Base-by-base conservation (phyloP, 2,888 invertebrate genomes). In the Shargacucullia verbasci region DNA sequence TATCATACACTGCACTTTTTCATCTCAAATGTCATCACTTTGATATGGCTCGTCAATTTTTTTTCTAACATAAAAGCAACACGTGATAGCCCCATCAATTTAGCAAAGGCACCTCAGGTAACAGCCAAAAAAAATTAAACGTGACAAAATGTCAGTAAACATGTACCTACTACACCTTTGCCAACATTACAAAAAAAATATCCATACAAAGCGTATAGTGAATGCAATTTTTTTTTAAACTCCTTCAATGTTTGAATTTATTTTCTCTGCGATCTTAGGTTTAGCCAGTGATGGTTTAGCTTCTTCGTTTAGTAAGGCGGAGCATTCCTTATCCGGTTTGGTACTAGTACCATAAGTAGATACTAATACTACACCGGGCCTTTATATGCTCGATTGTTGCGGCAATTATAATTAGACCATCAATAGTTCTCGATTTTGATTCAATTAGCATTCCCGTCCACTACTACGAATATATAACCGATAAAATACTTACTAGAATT, bases 61-160 rank as follows among this genome's bases (percentile, higher is more conserved):
- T 85, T 84, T 83, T 82, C 79, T 70, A 49, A 53, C 74, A 83
- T 86, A 88, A 87, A 80, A 66, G 79, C 75, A 70, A 83, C 74
- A 78, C 79, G 80, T 78, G 87, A 86, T 85, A 81, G 84, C 84
- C 88, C 74, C 90, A 84, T 89, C 87, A 83, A 88, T 88, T 88
- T 89, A 78, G 84, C 86, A 85, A 87, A 82, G 78, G 81, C 71
- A 84, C 70, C 88, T 85, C 92, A 92, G 92, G 91, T 92, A 92
- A 89, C 83, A 75, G 62, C 58, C 65, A 58, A 50, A 76, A 79
- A 91, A 90, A 89, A 90, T 86, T 77, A 86, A 85, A 93, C 93
- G 93, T 94, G 93, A 94, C 92, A 92, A 91, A 93, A 93, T 92
- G 92, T 90, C 89, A 84, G 91, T 90, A 93, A 93, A 93, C 93